Conservation (phyloP, 2,113 vertebrate species). For the Panthera uncia region DNA sequence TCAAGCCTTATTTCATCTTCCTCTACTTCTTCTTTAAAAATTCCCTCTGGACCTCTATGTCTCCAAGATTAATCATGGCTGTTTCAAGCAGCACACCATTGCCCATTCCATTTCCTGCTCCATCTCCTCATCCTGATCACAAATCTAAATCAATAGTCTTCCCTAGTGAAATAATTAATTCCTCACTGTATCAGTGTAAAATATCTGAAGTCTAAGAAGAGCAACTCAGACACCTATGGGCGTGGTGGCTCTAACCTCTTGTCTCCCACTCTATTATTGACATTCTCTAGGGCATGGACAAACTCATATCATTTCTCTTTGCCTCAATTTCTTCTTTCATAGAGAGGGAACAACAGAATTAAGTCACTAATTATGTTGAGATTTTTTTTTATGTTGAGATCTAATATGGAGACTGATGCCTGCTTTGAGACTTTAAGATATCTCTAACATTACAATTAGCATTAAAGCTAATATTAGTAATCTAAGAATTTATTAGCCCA, state of each 20-base stretch:
- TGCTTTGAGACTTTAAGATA: neutral
- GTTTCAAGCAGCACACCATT: neutral
- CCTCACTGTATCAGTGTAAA: neutral
- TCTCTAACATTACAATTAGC: neutral
- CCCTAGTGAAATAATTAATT: neutral
- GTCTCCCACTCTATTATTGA: neutral
- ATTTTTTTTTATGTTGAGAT: neutral
- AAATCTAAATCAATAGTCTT: conserved; percentile 39
- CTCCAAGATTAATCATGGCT: neutral
- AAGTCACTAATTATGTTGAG: neutral
- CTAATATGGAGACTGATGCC: neutral
- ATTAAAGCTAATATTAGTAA: neutral
- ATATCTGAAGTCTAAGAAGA: neutral
- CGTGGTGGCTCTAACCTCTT: neutral
- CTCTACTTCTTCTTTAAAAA: neutral
- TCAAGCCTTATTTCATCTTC: neutral
- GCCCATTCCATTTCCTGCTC: neutral
- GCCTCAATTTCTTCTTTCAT: conserved; percentile 22
- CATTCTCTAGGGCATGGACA: neutral
- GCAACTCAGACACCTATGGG: neutral
- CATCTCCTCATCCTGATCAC: neutral
- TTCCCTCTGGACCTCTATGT: neutral
- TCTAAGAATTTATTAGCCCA: conserved; percentile 20
- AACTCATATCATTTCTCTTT: neutral
- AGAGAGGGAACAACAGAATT: neutral